Percentiles rank a stretch among this genome's conserved stretches.
phyloP scores from a whole-genome alignment of 2,113 vertebrate species.

The Rhodinocichla rosea region DNA sequence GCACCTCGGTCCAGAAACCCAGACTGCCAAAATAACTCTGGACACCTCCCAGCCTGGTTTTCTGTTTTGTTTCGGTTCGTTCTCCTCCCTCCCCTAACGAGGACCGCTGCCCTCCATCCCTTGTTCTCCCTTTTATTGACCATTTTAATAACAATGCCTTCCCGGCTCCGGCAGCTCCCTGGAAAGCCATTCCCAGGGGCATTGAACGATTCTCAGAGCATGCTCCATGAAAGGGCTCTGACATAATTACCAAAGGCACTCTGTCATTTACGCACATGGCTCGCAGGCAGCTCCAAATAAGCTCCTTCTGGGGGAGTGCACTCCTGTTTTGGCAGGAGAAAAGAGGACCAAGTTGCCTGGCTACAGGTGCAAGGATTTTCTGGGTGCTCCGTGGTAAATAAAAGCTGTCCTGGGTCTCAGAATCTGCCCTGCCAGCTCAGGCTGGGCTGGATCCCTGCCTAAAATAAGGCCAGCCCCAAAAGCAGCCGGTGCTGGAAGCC shows the following conservation, averaged over 20 bases:
- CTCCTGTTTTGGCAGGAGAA: slow-evolving; percentile 28
- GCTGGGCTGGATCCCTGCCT: background rate
- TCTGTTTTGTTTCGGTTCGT: background rate
- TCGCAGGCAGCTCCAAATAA: slow-evolving; percentile 49
- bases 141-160: slow-evolving; percentile 36
- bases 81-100: slow-evolving; percentile 46
- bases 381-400: slow-evolving; percentile 7
- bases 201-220: background rate
- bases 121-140: slow-evolving; percentile 33
- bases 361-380: slow-evolving; percentile 54
- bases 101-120: slow-evolving; percentile 26
- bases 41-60: slow-evolving; percentile 43
- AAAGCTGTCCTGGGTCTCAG: background rate
- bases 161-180: slow-evolving; percentile 14
- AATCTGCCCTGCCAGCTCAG: background rate
- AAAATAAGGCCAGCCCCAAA: background rate
- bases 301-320: background rate
- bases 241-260: slow-evolving; percentile 40
- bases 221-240: slow-evolving; percentile 26
- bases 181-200: slow-evolving; percentile 56
- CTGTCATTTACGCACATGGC: slow-evolving; percentile 42
- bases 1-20: background rate
- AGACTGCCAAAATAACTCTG: slow-evolving; percentile 55
- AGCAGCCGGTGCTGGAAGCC: background rate
- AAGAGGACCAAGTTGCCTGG: slow-evolving; percentile 31